Percentiles rank a stretch among this genome's conserved stretches.
phyloP scores from a whole-genome alignment of 1,140 invertebrate species.

The Caenorhabditis elegans region DNA sequence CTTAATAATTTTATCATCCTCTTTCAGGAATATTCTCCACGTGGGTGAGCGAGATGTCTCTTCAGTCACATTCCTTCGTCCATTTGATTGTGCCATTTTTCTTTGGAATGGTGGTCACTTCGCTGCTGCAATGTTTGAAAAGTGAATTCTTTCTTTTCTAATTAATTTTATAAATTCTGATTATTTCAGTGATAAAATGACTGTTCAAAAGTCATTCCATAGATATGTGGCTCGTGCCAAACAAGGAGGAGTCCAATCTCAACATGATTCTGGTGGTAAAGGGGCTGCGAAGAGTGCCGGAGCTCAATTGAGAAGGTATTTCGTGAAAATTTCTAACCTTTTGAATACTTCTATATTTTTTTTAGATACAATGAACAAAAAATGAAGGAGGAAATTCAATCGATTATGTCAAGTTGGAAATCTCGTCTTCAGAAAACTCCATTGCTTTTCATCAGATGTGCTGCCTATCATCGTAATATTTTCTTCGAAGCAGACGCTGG shows the following conservation, averaged over 20 bases:
- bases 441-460: constrained; percentile 79
- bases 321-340: no score
- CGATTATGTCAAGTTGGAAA: constrained; percentile 75
- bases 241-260: constrained; percentile 78
- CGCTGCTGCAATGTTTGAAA: constrained; percentile 37
- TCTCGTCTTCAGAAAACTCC: constrained; percentile 74
- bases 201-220: constrained; percentile 84
- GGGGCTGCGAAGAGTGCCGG: constrained; percentile 78
- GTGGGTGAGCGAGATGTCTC: neutral
- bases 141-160: constrained; percentile 31
- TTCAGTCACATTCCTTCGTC: neutral
- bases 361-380: constrained; percentile 40
- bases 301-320: constrained; percentile 78
- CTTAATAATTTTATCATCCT: no score
- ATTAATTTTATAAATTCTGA: neutral
- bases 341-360: no score
- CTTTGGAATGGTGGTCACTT: constrained; percentile 47
- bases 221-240: constrained; percentile 82
- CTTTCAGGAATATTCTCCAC: constrained; percentile 28
- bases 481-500: neutral
- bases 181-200: constrained; percentile 25
- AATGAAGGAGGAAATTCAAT: constrained; percentile 70
- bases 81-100: constrained; percentile 40
- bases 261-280: constrained; percentile 73
- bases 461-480: constrained; percentile 70